A percentile compares a stretch with the other conserved stretches of the same genome.
phyloP scores from a whole-genome alignment of 2,797 vertebrate genomes.

The Pristis pectinata region DNA sequence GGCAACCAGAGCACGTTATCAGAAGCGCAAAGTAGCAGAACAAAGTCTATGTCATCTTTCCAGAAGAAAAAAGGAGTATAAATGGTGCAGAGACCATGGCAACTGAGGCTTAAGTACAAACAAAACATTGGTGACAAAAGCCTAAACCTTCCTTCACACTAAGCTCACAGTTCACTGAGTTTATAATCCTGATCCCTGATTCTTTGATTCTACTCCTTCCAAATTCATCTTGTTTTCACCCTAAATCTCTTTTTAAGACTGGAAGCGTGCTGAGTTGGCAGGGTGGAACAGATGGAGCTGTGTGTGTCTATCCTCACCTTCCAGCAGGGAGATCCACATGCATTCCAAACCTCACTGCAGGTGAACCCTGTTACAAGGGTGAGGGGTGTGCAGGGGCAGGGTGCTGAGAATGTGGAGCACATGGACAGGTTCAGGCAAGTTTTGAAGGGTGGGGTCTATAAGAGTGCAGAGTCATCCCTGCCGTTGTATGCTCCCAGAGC shows the following conservation, averaged over 20 bases:
- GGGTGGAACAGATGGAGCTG: background rate
- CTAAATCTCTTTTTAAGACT: background rate
- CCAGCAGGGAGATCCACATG: background rate
- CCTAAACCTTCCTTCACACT: background rate
- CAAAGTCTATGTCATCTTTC: too few relatives aligned
- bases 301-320: background rate
- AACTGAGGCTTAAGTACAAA: background rate
- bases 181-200: background rate
- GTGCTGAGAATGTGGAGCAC: too few relatives aligned
- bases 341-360: too few relatives aligned
- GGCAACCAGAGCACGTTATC: too few relatives aligned
- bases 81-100: background rate
- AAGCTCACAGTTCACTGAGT: background rate
- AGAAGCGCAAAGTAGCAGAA: too few relatives aligned
- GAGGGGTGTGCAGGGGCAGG: too few relatives aligned
- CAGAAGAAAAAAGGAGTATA: background rate
- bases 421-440: too few relatives aligned
- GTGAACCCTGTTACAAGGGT: too few relatives aligned
- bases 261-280: background rate
- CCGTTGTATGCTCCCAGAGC: too few relatives aligned
- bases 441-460: too few relatives aligned
- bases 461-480: too few relatives aligned
- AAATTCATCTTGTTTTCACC: background rate
- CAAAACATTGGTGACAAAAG: background rate
- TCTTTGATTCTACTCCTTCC: conserved; percentile 10